Evolutionary conservation across 2,888 invertebrate species (phyloP).

Genomic region (Andrena bucephala): DNA sequence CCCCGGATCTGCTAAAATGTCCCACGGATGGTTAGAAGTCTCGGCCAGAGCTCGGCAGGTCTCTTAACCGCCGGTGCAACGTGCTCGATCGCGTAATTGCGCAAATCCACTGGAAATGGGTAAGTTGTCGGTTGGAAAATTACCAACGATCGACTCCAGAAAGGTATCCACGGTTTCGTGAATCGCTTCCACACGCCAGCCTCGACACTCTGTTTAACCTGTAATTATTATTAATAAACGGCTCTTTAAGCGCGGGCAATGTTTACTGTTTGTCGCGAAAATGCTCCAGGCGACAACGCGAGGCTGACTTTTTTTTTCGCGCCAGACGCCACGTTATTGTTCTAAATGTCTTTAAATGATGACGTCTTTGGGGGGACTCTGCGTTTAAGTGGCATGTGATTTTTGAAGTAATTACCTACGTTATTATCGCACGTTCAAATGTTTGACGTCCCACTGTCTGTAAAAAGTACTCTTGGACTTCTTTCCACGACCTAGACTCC

Average conservation of each 20-base stretch:
- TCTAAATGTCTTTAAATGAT: not conserved
- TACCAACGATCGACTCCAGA: not conserved
- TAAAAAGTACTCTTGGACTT: not conserved
- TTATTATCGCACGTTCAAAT: conserved; percentile 1
- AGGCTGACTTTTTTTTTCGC: not conserved
- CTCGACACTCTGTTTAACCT: not conserved
- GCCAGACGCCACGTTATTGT: not conserved
- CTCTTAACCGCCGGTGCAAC: not conserved
- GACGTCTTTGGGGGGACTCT: not conserved
- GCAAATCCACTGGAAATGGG: conserved; percentile 21
- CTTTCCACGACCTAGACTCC: not conserved
- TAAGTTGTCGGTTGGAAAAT: conserved; percentile 36
- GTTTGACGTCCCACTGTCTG: not conserved
- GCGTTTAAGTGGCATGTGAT: not conserved
- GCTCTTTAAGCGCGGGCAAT: not conserved
- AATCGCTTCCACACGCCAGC: not conserved
- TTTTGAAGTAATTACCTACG: not conserved
- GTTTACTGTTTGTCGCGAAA: conserved; percentile 12
- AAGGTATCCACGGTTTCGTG: not conserved
- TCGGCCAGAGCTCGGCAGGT: not conserved
- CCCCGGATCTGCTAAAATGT: not conserved
- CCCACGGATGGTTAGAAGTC: not conserved
- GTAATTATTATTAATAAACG: conserved; percentile 12
- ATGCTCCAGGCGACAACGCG: not conserved
- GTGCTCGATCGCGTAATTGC: conserved; percentile 24